Percentiles rank a stretch among this genome's conserved stretches.
Conservation (phyloP, 1,140 invertebrate genomes). For the Elymnias hypermnestra region DNA sequence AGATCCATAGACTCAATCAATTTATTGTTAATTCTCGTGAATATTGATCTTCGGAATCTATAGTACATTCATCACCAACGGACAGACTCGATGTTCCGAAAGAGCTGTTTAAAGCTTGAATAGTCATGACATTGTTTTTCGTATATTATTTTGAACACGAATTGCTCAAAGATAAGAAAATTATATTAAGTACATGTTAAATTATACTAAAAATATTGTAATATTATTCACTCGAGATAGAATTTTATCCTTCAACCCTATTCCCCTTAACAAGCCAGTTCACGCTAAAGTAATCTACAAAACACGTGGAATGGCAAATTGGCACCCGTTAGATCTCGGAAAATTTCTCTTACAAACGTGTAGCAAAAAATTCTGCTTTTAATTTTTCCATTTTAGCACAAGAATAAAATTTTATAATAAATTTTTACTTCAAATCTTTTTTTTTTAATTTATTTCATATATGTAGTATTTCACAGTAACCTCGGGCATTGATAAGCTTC, state of each 20-base stretch:
- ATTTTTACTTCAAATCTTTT: background rate
- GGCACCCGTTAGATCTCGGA: conserved; percentile 7
- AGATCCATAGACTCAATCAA: no score
- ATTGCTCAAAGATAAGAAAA: no score
- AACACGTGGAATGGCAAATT: conserved; percentile 30
- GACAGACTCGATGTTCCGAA: no score
- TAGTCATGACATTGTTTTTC: background rate
- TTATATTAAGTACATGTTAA: no score
- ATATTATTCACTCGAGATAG: background rate
- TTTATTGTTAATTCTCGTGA: no score
- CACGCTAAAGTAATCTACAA: conserved; percentile 29
- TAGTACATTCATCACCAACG: no score
- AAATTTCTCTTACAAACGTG: conserved; percentile 6
- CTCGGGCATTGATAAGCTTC: no score
- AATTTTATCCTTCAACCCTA: conserved; percentile 2
- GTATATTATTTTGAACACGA: no score
- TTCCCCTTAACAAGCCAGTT: conserved; percentile 26
- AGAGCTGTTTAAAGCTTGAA: background rate
- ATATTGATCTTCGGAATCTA: no score
- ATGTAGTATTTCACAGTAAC: no score
- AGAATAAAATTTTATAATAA: background rate
- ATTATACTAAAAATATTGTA: no score
- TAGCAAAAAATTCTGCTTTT: conserved; percentile 1
- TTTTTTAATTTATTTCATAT: no score
- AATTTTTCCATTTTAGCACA: conserved; percentile 3